A percentile compares a stretch with the other conserved stretches of the same genome.
Conservation (phyloP, 1,140 invertebrate genomes). For the Tetragonula clypearis region DNA sequence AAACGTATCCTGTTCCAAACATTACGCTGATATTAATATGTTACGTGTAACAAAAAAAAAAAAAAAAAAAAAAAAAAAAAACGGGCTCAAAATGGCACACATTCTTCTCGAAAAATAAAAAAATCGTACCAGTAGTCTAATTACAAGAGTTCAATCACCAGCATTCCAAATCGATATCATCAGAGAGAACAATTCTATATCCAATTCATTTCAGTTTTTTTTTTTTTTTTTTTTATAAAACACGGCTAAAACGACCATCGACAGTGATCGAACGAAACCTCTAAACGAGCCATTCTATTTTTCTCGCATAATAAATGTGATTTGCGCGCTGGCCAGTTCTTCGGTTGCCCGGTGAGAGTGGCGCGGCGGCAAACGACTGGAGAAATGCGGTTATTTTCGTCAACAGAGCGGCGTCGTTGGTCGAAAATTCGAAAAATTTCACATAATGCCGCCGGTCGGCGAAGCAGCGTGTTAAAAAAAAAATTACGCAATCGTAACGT, state of each 20-base stretch:
- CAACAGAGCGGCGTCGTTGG: conserved; percentile 34
- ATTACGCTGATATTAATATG: not conserved
- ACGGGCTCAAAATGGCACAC: no score
- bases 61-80: not conserved
- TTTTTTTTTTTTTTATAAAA: not conserved
- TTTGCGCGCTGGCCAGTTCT: conserved; percentile 28
- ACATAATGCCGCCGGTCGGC: conserved; percentile 15
- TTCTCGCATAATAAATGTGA: conserved; percentile 50
- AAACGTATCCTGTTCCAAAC: not conserved
- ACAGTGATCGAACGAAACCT: not conserved
- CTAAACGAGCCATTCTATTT: conserved; percentile 28
- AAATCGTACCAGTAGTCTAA: not conserved
- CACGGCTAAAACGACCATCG: no score
- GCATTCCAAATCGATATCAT: no score
- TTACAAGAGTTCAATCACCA: not conserved
- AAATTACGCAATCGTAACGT: conserved; percentile 62
- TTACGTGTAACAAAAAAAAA: not conserved
- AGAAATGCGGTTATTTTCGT: conserved; percentile 51
- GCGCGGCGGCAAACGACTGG: not conserved
- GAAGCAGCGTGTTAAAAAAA: conserved; percentile 57
- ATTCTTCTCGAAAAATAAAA: not conserved
- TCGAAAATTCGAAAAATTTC: conserved; percentile 47
- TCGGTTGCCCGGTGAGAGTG: not conserved
- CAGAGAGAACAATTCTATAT: not conserved
- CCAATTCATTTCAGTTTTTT: not conserved